Percentiles rank a stretch among this genome's conserved stretches.
These are phyloP conservation scores for Trichonephila clavata DNA, from an alignment of 1,140 invertebrate genomes.

Conservation along the genomic window DNA sequence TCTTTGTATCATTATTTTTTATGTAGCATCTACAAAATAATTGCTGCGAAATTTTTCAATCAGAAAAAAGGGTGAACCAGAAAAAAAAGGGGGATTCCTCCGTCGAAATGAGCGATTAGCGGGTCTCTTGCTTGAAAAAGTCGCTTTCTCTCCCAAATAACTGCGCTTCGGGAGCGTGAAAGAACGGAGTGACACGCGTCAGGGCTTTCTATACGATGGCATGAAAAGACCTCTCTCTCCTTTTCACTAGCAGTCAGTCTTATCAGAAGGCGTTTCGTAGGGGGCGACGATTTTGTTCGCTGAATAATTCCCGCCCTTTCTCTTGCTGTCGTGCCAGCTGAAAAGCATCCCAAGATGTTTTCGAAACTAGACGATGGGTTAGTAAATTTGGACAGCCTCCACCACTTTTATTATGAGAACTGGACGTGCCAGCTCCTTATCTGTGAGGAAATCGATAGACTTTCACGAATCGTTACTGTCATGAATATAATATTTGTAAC, in stretches of 20 bases:
- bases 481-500: no score
- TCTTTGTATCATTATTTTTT: no score
- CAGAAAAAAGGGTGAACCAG: neutral
- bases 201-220: constrained; percentile 24
- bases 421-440: no score
- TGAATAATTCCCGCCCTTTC: constrained; percentile 37
- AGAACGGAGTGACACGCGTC: constrained; percentile 48
- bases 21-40: no score
- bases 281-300: constrained; percentile 4
- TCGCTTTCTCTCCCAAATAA: neutral
- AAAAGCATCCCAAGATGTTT: neutral
- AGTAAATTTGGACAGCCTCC: neutral
- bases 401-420: no score
- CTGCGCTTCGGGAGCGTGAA: constrained; percentile 29
- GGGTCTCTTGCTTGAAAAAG: neutral
- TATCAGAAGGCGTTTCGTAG: constrained; percentile 16
- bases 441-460: no score
- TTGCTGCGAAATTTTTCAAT: no score
- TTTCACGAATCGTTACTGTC: no score
- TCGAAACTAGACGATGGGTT: neutral
- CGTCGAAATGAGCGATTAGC: neutral
- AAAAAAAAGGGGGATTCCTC: neutral
- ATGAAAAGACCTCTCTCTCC: neutral
- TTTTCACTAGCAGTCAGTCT: constrained; percentile 44
- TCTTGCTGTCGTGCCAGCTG: neutral